phyloP scores from a whole-genome alignment of 2,888 invertebrate species.

The Disparrhopalites patrizii region DNA sequence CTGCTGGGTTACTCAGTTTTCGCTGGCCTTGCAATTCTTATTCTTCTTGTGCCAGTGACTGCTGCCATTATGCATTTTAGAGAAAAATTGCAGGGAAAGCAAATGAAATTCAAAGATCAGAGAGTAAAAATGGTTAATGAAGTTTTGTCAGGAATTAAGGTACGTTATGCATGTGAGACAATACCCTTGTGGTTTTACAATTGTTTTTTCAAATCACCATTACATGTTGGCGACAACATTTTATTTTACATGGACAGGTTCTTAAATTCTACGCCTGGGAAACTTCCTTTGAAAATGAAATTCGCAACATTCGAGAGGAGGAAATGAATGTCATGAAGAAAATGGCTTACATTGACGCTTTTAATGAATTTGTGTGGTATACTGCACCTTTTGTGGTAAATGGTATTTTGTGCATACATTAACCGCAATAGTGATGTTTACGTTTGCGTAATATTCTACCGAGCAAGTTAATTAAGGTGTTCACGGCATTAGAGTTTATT shows the following conservation, averaged over 20 bases:
- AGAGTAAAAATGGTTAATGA: slow-evolving; percentile 59
- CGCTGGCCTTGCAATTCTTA: slow-evolving; percentile 75
- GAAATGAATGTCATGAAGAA: slow-evolving; percentile 55
- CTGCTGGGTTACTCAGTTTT: slow-evolving; percentile 55
- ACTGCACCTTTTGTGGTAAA: slow-evolving; percentile 55
- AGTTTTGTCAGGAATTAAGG: slow-evolving; percentile 56
- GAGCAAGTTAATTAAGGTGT: slow-evolving; percentile 11
- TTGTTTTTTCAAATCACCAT: slow-evolving; percentile 11
- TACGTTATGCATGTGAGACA: slow-evolving; percentile 32
- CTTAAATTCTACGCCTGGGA: slow-evolving; percentile 63
- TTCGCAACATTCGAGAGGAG: slow-evolving; percentile 54
- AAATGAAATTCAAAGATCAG: slow-evolving; percentile 58
- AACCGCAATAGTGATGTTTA: not conserved
- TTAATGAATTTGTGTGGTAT: slow-evolving; percentile 83
- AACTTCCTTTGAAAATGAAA: slow-evolving; percentile 80
- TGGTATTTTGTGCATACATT: not conserved
- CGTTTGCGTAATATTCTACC: not conserved
- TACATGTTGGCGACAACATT: too few species aligned
- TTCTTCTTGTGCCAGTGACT: slow-evolving; percentile 59
- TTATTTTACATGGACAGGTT: too few species aligned
- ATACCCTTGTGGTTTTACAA: not conserved
- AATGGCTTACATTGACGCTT: slow-evolving; percentile 59
- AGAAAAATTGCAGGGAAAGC: slow-evolving; percentile 59
- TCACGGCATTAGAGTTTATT: slow-evolving; percentile 55
- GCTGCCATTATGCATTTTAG: slow-evolving; percentile 51